These are phyloP conservation scores for Amphibalanus amphitrite DNA, from an alignment of 1,140 invertebrate genomes.

Conservation along the genomic window DNA sequence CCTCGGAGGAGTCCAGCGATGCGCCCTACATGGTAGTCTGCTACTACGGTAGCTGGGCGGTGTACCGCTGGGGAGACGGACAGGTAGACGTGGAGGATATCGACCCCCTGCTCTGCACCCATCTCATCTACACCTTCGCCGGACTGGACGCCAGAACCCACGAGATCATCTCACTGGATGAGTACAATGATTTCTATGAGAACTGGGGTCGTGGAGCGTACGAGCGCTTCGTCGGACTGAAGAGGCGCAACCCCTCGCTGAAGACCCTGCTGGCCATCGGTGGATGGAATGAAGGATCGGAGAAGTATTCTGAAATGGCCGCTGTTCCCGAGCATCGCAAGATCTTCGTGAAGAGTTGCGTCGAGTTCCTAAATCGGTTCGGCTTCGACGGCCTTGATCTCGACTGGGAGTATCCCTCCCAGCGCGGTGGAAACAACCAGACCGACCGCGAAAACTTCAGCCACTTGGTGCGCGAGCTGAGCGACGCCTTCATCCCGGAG, in stretches of 20 bases:
- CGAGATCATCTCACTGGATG: conserved; percentile 32
- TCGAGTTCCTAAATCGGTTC: conserved; percentile 37
- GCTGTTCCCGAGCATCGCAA: conserved; percentile 12
- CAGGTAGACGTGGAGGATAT: conserved; percentile 23
- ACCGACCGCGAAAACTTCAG: conserved; percentile 21
- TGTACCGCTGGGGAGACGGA: conserved; percentile 16
- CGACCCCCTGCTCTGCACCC: conserved; percentile 43
- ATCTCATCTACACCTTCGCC: conserved; percentile 48
- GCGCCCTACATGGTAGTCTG: conserved; percentile 15
- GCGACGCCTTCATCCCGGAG: conserved; percentile 33
- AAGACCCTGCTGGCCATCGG: conserved; percentile 26
- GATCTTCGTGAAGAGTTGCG: conserved; percentile 16
- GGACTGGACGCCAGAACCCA: conserved; percentile 30
- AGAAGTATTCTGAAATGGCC: conserved; percentile 17
- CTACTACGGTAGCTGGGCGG: conserved; percentile 20
- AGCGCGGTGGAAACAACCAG: conserved; percentile 20
- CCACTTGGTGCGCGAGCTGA: conserved; percentile 36
- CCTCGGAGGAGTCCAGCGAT: conserved; percentile 15
- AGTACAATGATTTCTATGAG: conserved; percentile 40
- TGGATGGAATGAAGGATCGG: conserved; percentile 24
- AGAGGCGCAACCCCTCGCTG: conserved; percentile 26
- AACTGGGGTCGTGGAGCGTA: conserved; percentile 27
- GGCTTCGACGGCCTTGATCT: conserved; percentile 64
- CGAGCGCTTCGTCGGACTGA: conserved; percentile 22
- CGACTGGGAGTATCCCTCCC: conserved; percentile 49